A percentile compares a stretch with the other conserved stretches of the same genome.
Conservation (phyloP, 2,888 invertebrate genomes). For the Priocnemis perturbator region DNA sequence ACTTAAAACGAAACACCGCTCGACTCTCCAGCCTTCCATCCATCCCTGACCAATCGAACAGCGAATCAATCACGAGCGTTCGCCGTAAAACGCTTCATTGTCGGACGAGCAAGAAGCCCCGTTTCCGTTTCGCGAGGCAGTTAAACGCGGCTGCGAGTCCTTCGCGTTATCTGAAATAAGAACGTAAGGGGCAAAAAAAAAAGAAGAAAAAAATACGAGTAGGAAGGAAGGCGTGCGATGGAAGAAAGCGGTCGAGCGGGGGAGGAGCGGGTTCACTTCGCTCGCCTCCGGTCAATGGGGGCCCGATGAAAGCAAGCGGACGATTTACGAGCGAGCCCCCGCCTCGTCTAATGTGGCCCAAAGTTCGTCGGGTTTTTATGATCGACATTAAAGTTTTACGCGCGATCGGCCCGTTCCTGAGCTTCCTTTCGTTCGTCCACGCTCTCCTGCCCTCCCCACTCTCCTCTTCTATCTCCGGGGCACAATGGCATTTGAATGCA, state of each 20-base stretch:
- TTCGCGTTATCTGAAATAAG: too few species aligned
- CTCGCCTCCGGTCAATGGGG: conserved; percentile 1
- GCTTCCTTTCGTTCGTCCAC: background rate
- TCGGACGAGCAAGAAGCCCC: conserved; percentile 1
- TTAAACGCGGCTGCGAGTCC: too few species aligned
- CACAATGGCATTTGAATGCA: conserved; percentile 28
- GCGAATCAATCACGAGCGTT: conserved; percentile 34
- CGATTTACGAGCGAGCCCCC: conserved; percentile 41
- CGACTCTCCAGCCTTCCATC: too few species aligned
- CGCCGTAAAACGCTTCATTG: conserved; percentile 32
- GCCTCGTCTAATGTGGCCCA: conserved; percentile 50
- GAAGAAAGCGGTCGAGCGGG: background rate
- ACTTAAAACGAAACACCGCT: too few species aligned
- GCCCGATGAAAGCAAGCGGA: conserved; percentile 19
- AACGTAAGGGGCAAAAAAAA: background rate
- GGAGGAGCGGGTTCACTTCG: too few species aligned
- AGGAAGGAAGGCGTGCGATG: background rate
- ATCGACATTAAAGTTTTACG: conserved; percentile 55
- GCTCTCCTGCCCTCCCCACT: background rate
- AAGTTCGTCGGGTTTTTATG: conserved; percentile 57
- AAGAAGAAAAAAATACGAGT: background rate
- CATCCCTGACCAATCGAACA: background rate
- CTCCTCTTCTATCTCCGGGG: background rate
- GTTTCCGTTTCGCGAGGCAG: too few species aligned
- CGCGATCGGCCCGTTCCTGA: conserved; percentile 3